These are phyloP conservation scores for Drosophila parvula DNA, from an alignment of 1,140 invertebrate genomes.

Conservation along the genomic window DNA sequence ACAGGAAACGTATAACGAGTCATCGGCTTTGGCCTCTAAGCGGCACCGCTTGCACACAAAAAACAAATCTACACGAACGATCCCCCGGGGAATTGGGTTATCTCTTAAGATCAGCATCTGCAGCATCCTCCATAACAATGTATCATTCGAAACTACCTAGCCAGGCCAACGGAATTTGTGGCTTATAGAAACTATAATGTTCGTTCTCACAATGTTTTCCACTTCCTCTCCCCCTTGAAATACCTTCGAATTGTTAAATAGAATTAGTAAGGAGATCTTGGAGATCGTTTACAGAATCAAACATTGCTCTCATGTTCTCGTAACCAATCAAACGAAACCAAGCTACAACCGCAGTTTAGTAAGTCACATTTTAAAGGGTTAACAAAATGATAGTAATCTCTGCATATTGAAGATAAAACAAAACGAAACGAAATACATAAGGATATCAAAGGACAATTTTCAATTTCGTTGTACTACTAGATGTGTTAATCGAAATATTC, in stretches of 20 bases:
- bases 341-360: slow-evolving; percentile 62
- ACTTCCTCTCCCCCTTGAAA: slow-evolving; percentile 24
- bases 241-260: slow-evolving; percentile 35
- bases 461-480: slow-evolving; percentile 71
- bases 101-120: slow-evolving; percentile 42
- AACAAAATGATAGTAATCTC: slow-evolving; percentile 38
- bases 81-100: slow-evolving; percentile 19
- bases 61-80: slow-evolving; percentile 34
- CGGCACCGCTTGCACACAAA: slow-evolving; percentile 36
- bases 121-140: slow-evolving; percentile 15
- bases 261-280: slow-evolving; percentile 22
- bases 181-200: slow-evolving; percentile 1
- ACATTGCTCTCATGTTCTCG: slow-evolving; percentile 57
- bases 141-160: slow-evolving; percentile 19
- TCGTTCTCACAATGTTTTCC: neutral
- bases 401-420: slow-evolving; percentile 8
- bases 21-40: slow-evolving; percentile 73
- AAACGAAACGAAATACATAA: slow-evolving; percentile 39
- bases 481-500: slow-evolving; percentile 61
- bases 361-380: slow-evolving; percentile 56
- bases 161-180: slow-evolving; percentile 10
- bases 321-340: slow-evolving; percentile 66
- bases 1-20: slow-evolving; percentile 83
- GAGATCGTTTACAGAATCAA: slow-evolving; percentile 57
- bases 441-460: slow-evolving; percentile 46